These are phyloP conservation scores for Oscheius sp. DNA, from an alignment of 1,140 invertebrate species.

Conservation along the genomic window DNA sequence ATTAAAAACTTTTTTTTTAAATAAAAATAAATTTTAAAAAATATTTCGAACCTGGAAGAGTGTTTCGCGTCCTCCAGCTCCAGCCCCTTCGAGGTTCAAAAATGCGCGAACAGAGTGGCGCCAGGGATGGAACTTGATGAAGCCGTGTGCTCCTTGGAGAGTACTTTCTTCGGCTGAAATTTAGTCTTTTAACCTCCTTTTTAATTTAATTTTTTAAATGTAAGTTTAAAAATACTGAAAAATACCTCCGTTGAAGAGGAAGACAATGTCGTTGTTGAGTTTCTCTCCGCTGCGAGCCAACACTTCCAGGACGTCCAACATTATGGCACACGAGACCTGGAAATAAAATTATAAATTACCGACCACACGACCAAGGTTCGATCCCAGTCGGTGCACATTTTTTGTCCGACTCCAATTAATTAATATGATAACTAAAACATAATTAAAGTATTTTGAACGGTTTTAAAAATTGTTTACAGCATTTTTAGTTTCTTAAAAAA, in stretches of 20 bases:
- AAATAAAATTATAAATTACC: neutral
- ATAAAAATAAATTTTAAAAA: neutral
- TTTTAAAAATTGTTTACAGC: neutral
- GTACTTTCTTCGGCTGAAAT: conserved; percentile 58
- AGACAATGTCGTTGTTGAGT: conserved; percentile 74
- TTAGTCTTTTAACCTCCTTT: no score
- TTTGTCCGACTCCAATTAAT: no score
- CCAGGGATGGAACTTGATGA: conserved; percentile 88
- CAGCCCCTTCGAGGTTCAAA: conserved; percentile 89
- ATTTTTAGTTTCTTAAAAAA: neutral
- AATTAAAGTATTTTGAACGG: no score
- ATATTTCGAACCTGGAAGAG: conserved; percentile 78
- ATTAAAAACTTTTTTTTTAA: neutral
- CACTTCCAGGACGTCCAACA: conserved; percentile 81
- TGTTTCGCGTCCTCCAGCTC: conserved; percentile 81
- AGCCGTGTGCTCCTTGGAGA: conserved; percentile 80
- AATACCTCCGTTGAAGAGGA: conserved; percentile 79
- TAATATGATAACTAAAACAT: no score
- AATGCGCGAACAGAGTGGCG: conserved; percentile 74
- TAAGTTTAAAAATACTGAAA: neutral
- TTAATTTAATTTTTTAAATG: neutral
- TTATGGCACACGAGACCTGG: conserved; percentile 79
- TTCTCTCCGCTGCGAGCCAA: conserved; percentile 68
- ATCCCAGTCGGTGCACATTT: no score
- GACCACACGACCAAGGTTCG: no score